Evolutionary conservation across 64 coral and sea anemone species (phyloP).

Genomic region (Astreopora myriophthalma): DNA sequence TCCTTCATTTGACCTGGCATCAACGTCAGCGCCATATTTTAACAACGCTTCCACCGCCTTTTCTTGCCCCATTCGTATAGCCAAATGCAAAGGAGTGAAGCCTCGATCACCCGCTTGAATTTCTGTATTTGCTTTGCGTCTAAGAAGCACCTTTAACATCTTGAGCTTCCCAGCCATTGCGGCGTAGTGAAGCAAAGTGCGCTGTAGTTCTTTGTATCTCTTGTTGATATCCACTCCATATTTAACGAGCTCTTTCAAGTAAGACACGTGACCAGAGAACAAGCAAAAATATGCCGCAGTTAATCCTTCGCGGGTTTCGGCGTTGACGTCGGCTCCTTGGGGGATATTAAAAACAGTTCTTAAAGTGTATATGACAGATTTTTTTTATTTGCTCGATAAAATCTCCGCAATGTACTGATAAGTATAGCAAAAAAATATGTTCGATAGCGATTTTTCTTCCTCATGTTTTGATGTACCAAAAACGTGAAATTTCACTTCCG

Average conservation of each 20-base stretch:
- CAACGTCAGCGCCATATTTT: conserved; percentile 29
- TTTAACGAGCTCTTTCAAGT: conserved; percentile 60
- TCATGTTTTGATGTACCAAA: too few relatives aligned
- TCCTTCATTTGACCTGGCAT: neutral
- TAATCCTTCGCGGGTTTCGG: conserved; percentile 38
- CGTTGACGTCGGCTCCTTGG: conserved; percentile 72
- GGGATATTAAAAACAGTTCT: neutral
- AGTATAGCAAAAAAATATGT: too few relatives aligned
- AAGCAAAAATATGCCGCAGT: conserved; percentile 46
- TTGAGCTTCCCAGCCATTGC: neutral
- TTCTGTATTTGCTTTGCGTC: neutral
- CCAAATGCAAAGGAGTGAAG: conserved; percentile 1
- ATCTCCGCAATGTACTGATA: too few relatives aligned
- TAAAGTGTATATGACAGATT: neutral
- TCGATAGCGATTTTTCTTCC: too few relatives aligned
- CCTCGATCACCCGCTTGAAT: neutral
- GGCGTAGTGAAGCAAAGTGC: conserved; percentile 7
- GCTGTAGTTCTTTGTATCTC: neutral
- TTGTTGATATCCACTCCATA: conserved; percentile 51
- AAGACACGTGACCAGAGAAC: conserved; percentile 44
- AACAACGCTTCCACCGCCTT: neutral
- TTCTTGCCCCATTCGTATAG: neutral
- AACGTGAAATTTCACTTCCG: too few relatives aligned
- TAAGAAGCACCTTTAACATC: neutral
- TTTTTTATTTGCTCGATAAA: too few relatives aligned